Base-by-base conservation (phyloP, 2,113 vertebrate genomes). In the Spea bombifrons region DNA sequence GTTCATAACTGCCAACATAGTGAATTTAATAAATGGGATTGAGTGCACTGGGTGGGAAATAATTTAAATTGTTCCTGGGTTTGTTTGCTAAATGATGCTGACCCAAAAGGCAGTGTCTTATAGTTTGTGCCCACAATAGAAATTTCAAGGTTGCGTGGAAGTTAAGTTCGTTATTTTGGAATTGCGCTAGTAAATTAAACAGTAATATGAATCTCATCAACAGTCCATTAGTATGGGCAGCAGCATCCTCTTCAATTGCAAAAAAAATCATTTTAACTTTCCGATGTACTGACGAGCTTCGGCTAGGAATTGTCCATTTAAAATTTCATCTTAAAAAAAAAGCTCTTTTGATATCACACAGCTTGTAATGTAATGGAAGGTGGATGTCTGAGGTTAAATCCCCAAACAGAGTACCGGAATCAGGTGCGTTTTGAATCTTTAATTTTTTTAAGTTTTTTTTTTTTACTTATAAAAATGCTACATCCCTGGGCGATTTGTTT, bases 211-310 rank as follows among this genome's bases (percentile, higher is more conserved):
- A 75, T 57, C 5, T 16, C 72, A 50, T 75, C 66, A 61, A 72
- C 43, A 67, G 3, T 52, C 65, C 13, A 82, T 86, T 81, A 83
- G 47, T 73, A 76, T 81, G 81, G 77, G 75, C 76, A 70, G 30
- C 74, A 74, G 79, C 66, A 72, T 45, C 16, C 77, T 17, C 71
- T 71, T 10, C 13, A 30, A 57, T 59, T 49, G 44, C 30, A 30
- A 64, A 73, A 47, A 50, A 68, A 49, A 74, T 53, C 44, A 80
- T 79, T 79, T 79, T 53, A 66, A 57, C 69, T 66, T 64, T 66
- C 9, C 49, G 48, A 66, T 30, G 70, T 5, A 7, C 50, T 79
- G 63, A 79, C 63, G 66, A 79, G 61, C 50, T 30, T 49, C 16
- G 57, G 63, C 52, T 66, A 72, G 64, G 73, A 55, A 73, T 47